Conservation (phyloP, 2,888 invertebrate species). For the Thecophora atra region DNA sequence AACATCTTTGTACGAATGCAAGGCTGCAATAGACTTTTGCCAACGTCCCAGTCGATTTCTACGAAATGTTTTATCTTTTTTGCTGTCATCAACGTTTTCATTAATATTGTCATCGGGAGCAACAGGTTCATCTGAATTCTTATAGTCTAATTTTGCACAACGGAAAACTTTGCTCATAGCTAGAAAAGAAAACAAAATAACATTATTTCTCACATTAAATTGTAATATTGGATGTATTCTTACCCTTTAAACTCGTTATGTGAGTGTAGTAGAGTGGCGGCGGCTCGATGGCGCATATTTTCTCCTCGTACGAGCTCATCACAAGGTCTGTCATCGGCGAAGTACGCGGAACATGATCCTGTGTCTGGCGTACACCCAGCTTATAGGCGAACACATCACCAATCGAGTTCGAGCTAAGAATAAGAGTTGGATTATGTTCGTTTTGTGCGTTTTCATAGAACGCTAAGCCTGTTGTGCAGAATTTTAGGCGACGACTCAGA, state of each 20-base stretch:
- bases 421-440: conserved; percentile 45
- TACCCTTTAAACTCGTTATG: conserved; percentile 48
- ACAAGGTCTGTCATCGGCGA: conserved; percentile 45
- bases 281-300: conserved; percentile 44
- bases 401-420: conserved; percentile 56
- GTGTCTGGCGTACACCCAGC: conserved; percentile 40
- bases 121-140: conserved; percentile 25
- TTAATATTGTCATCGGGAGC: conserved; percentile 36
- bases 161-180: conserved; percentile 51
- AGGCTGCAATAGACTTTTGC: conserved; percentile 49
- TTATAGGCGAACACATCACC: conserved; percentile 56
- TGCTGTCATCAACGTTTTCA: conserved; percentile 10
- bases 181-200: conserved; percentile 26
- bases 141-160: conserved; percentile 44
- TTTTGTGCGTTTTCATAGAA: conserved; percentile 45
- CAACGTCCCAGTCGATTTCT: conserved; percentile 47
- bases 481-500: conserved; percentile 52
- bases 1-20: conserved; percentile 53
- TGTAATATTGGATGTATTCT: background rate
- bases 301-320: conserved; percentile 49
- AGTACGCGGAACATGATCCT: conserved; percentile 43
- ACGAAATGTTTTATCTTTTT: conserved; percentile 3
- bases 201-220: background rate
- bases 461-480: conserved; percentile 56
- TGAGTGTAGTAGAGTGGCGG: conserved; percentile 48